Evolutionary conservation across 2,797 vertebrate genomes (phyloP), one percentile per base, ranked within the genome.

Genomic region (Tarsius wallacei): DNA sequence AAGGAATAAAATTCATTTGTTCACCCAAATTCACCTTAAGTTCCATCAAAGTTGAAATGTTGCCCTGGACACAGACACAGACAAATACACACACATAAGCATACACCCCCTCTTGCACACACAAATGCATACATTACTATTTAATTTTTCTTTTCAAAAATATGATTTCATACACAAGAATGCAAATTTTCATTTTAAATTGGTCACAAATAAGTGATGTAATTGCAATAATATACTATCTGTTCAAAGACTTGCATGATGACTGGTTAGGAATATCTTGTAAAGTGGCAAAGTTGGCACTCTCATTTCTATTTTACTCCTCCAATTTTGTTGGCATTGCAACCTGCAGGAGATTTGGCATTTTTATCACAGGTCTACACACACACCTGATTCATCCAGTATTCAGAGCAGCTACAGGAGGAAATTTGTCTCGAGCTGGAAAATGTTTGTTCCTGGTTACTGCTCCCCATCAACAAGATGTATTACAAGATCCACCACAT

Each of bases 41-140:
- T 26, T 89, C 13, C 55, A 33, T 57, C 2, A 57, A 59, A 51
- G 11, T 3, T 51, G 74, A 73, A 66, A 59, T 36, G 21, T 31
- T 87, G 11, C 1, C 3, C 7, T 31, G 14, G 3, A 47, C 14
- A 31, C 0, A 78, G 42, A 71, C 16, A 70, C 12, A 59, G 12
- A 33, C 2, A 87, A 16, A 49, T 11, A 83, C n/a, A 21, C 12
- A 53, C 11, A 71, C 12, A n/a, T 10, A 49, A 19, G 17, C 14
- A 8, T 12, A 49, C 11, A 64, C 1, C 0, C 5, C 63, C 7
- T 16, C 11, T 36, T 4, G 15, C 22, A 63, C 2, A 2, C 4
- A 55, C 2, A 42, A n/a, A 19, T 14, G 22, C 1, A 63, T 4
- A 64, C 1, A 4, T 66, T 55, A 10, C 14, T 77, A 42, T 31